phyloP scores from a whole-genome alignment of 2,113 vertebrate genomes.

The Misgurnus anguillicaudatus region DNA sequence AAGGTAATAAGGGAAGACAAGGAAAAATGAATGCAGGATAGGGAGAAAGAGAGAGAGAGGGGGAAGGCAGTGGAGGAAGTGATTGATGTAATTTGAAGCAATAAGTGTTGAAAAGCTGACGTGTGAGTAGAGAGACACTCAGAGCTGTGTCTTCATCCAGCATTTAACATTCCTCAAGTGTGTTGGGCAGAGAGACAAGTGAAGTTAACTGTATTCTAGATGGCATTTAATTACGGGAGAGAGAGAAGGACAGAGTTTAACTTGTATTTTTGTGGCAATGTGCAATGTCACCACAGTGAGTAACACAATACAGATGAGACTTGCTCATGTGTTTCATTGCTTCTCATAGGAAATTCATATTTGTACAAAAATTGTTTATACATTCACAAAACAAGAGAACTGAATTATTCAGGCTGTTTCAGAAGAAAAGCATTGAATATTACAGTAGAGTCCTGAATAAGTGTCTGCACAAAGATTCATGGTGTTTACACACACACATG shows the following conservation, averaged over 20 bases:
- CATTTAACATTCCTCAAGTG: slow-evolving; percentile 69
- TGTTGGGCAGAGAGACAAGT: slow-evolving; percentile 66
- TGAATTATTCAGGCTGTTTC: slow-evolving; percentile 75
- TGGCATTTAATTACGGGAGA: slow-evolving; percentile 62
- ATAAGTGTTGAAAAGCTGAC: slow-evolving; percentile 77
- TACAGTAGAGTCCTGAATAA: slow-evolving; percentile 66
- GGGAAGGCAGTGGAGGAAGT: slow-evolving; percentile 64
- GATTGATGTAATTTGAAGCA: slow-evolving; percentile 83
- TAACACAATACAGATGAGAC: slow-evolving; percentile 41
- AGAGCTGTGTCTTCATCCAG: slow-evolving; percentile 61
- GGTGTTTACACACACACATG: slow-evolving; percentile 5
- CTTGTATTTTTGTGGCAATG: slow-evolving; percentile 52
- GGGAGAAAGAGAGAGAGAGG: slow-evolving; percentile 38
- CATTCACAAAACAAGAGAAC: slow-evolving; percentile 64
- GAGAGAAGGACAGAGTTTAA: slow-evolving; percentile 25
- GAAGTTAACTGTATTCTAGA: slow-evolving; percentile 61
- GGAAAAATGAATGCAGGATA: slow-evolving; percentile 67
- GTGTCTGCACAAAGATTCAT: slow-evolving; percentile 51
- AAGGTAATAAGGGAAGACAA: slow-evolving; percentile 62
- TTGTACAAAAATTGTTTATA: slow-evolving; percentile 72
- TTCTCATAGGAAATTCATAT: slow-evolving; percentile 47
- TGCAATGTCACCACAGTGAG: slow-evolving; percentile 53
- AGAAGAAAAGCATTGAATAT: slow-evolving; percentile 75
- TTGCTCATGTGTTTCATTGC: too few species aligned
- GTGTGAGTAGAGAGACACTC: slow-evolving; percentile 70